Base-by-base conservation (phyloP, 2,113 vertebrate species). In the Ia io region DNA sequence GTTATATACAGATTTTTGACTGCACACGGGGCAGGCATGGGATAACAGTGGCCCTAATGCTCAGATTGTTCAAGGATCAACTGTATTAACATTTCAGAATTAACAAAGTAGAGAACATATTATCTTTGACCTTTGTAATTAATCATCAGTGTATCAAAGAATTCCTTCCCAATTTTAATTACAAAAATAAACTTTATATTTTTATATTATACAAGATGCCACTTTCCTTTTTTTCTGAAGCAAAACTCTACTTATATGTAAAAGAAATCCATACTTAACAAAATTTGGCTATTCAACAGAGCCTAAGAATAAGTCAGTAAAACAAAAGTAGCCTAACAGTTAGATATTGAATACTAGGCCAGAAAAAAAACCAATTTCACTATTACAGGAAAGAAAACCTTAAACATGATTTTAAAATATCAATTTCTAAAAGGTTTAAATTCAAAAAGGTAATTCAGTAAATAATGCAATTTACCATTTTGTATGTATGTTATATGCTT, bases 381-480 rank as follows among this genome's bases (percentile, higher is more conserved):
- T 84, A 53, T 25, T 65, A 84, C 11, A 88, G 23, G 11, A 84
- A 89, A 79, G 8, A 73, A 93, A 89, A 90, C 0, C 28, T 49
- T 84, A 80, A 73, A 83, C 4, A 91, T 1, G 44, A 47, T 44
- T 79, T 92, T 78, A 92, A 80, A 70, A 88, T 16, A 82, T 0
- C n/a, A 76, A 63, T 83, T 94, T 94, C 61, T 71, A 28, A 44
- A 93, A 85, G 82, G 20, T 59, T 53, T 47, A 22, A 93, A 73
- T 93, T 88, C 18, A 93, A 78, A 35, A 47, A 83, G 90, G 6
- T 47, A 79, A 84, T 20, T 88, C 42, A 79, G 16, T 59, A 84
- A 84, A 88, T 30, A 80, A n/a, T 73, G 77, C 3, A 95, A 80
- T 86, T 84, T 83, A 69, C 16, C 13, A 76, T 79, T 73, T 80